These are phyloP conservation scores for Clarias magur DNA, from an alignment of 2,113 vertebrate genomes.

Conservation along the genomic window DNA sequence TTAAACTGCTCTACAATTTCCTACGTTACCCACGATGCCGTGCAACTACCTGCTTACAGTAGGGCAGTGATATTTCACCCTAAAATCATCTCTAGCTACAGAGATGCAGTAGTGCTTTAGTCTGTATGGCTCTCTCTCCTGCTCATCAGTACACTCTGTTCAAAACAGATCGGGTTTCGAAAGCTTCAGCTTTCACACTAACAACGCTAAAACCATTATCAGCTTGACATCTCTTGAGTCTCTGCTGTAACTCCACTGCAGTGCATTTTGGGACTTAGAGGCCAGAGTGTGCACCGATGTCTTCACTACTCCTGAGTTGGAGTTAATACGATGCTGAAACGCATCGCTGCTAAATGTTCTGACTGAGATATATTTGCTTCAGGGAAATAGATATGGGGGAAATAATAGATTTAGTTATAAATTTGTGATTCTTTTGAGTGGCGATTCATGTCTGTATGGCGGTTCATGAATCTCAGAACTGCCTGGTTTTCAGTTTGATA, in stretches of 20 bases:
- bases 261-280: conserved; percentile 1
- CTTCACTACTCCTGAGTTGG: background rate
- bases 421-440: too few species aligned
- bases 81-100: background rate
- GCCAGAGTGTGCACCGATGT: background rate
- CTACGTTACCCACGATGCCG: background rate
- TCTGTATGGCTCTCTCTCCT: background rate
- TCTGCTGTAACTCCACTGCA: background rate
- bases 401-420: too few species aligned
- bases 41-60: background rate
- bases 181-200: background rate
- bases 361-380: background rate
- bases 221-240: background rate
- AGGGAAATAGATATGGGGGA: too few species aligned
- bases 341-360: background rate
- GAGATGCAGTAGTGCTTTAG: background rate
- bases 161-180: background rate
- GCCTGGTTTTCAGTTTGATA: too few species aligned
- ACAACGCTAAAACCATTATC: background rate
- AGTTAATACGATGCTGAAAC: background rate
- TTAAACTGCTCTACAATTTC: background rate
- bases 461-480: too few species aligned
- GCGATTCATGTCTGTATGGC: too few species aligned
- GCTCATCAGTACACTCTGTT: background rate
- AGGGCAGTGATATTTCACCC: background rate